Percentiles rank a stretch among this genome's conserved stretches.
These are phyloP conservation scores for Atherinosoma microstoma DNA, from an alignment of 2,797 vertebrate species.

Conservation along the genomic window DNA sequence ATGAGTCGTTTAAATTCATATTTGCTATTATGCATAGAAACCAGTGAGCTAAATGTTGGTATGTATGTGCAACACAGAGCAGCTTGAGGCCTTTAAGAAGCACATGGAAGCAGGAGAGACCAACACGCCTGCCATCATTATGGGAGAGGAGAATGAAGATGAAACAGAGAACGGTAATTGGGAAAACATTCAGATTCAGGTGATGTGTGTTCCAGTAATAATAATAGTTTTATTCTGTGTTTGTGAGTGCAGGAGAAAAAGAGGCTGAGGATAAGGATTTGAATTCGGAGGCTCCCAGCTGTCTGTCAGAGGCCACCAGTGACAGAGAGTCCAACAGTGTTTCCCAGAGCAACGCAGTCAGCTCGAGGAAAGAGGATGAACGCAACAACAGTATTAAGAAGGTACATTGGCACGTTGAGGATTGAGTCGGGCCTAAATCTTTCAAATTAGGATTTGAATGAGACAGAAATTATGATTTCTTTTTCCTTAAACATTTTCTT, in stretches of 20 bases:
- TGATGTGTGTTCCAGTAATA: neutral
- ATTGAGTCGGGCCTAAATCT: neutral
- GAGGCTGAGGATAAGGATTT: constrained; percentile 91
- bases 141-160: constrained; percentile 96
- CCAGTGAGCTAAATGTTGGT: neutral
- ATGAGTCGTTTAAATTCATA: neutral
- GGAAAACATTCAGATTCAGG: neutral
- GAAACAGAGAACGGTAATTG: constrained; percentile 90
- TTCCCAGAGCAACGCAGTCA: constrained; percentile 63
- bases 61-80: constrained; percentile 83
- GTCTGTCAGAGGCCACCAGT: constrained; percentile 87
- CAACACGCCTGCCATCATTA: constrained; percentile 90
- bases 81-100: constrained; percentile 96
- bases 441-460: neutral
- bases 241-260: constrained; percentile 68
- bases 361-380: constrained; percentile 85
- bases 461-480: neutral
- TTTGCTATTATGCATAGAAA: neutral
- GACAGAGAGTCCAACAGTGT: constrained; percentile 87
- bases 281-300: constrained; percentile 90
- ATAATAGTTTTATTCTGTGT: neutral
- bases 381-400: constrained; percentile 91
- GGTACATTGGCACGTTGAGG: constrained; percentile 69
- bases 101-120: constrained; percentile 98
- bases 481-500: neutral